Conservation (phyloP, 2,797 vertebrate species). For the Tadarida brasiliensis region DNA sequence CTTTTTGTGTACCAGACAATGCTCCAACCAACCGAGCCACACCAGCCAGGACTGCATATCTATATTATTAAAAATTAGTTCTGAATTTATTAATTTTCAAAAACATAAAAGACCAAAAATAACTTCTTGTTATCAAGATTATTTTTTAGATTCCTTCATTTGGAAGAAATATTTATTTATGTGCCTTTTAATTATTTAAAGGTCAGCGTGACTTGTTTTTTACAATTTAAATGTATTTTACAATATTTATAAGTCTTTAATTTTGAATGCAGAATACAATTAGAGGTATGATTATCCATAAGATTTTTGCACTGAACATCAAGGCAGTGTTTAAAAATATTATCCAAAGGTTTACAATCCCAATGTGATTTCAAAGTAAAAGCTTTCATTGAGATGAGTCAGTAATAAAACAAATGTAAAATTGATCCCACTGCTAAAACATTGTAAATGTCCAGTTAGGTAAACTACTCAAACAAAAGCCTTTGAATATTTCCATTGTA, state of each 20-base stretch:
- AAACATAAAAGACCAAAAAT: background rate
- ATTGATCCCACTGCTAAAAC: background rate
- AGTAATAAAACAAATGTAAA: slow-evolving; percentile 38
- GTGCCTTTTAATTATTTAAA: slow-evolving; percentile 67
- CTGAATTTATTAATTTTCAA: background rate
- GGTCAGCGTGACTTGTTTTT: slow-evolving; percentile 42
- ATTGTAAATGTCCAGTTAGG: slow-evolving; percentile 24
- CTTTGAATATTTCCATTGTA: slow-evolving; percentile 2
- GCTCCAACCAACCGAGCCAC: background rate
- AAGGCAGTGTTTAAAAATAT: slow-evolving; percentile 73
- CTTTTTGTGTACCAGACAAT: background rate
- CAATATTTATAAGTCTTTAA: slow-evolving; percentile 68
- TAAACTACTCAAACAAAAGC: slow-evolving; percentile 24
- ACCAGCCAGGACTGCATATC: background rate
- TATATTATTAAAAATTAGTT: background rate
- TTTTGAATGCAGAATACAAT: slow-evolving; percentile 66
- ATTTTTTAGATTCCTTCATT: slow-evolving; percentile 60
- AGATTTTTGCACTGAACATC: slow-evolving; percentile 40
- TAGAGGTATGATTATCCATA: slow-evolving; percentile 63
- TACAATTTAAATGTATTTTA: slow-evolving; percentile 67
- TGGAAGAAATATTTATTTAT: slow-evolving; percentile 33
- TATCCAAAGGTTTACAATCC: slow-evolving; percentile 63
- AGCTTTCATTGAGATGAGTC: slow-evolving; percentile 75
- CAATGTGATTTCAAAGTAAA: slow-evolving; percentile 76
- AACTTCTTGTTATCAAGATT: background rate